Conservation (phyloP, 2,888 invertebrate genomes). For the Drosophila mettleri region DNA sequence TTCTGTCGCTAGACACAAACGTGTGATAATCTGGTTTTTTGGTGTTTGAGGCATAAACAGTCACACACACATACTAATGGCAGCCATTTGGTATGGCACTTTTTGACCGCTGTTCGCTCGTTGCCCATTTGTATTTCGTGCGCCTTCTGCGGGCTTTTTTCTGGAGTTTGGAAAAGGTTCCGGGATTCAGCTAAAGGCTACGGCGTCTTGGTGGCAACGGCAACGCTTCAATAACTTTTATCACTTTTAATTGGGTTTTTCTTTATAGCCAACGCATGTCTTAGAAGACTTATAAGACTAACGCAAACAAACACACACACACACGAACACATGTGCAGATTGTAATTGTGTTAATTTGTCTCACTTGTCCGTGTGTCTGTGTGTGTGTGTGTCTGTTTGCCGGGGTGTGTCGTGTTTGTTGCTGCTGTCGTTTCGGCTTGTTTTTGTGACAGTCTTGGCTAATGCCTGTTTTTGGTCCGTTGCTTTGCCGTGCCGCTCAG, state of each 20-base stretch:
- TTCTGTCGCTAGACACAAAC: conserved; percentile 36
- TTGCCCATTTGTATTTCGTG: conserved; percentile 60
- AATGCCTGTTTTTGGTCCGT: conserved; percentile 54
- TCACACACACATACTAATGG: conserved; percentile 60
- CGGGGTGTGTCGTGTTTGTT: conserved; percentile 39
- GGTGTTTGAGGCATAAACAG: no score
- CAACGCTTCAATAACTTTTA: conserved; percentile 77
- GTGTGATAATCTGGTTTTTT: conserved; percentile 60
- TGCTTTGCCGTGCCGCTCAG: conserved; percentile 18
- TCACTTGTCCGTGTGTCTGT: conserved; percentile 13
- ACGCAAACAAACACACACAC: conserved; percentile 49
- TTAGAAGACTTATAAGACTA: conserved; percentile 59
- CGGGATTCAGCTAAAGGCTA: conserved; percentile 13
- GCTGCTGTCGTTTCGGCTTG: conserved; percentile 29
- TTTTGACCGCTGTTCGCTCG: conserved; percentile 54
- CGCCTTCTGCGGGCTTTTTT: conserved; percentile 18
- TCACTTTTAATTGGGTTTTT: conserved; percentile 81
- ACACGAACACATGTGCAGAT: conserved; percentile 62
- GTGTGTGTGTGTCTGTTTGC: conserved; percentile 14
- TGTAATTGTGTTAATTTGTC: conserved; percentile 78
- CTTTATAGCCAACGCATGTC: conserved; percentile 80
- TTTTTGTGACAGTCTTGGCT: conserved; percentile 67
- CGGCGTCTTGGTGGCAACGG: conserved; percentile 1
- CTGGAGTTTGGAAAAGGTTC: conserved; percentile 4
- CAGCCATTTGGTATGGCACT: conserved; percentile 62